Percentiles rank a stretch among this genome's conserved stretches.
Evolutionary conservation across 2,888 invertebrate genomes (phyloP).

Genomic region (Pandemis heparana): DNA sequence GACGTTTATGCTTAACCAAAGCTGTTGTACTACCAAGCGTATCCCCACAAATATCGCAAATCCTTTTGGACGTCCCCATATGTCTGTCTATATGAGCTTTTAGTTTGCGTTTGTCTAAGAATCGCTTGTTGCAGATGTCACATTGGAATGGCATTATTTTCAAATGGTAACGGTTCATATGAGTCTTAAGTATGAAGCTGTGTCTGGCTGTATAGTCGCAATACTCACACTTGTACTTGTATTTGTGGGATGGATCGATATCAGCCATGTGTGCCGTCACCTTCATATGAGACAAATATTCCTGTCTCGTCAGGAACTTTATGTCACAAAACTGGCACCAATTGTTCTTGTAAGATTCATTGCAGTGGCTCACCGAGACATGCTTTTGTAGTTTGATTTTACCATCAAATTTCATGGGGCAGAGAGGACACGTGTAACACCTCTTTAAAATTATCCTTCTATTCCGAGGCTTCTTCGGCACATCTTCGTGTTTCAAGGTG

Average conservation of each 20-base stretch:
- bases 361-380: conserved; percentile 17
- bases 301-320: conserved; percentile 18
- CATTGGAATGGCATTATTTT: conserved; percentile 42
- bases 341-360: conserved; percentile 32
- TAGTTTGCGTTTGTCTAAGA: conserved; percentile 36
- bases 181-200: conserved; percentile 42
- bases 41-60: conserved; percentile 37
- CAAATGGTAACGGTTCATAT: conserved; percentile 44
- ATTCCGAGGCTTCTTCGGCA: conserved; percentile 21
- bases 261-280: conserved; percentile 29
- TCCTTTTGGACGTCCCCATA: conserved; percentile 24
- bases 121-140: conserved; percentile 39
- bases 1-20: conserved; percentile 36
- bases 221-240: conserved; percentile 39
- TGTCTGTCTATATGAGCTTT: conserved; percentile 42
- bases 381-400: conserved; percentile 38
- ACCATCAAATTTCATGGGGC: conserved; percentile 30
- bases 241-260: conserved; percentile 24
- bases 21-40: conserved; percentile 34
- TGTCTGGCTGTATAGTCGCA: conserved; percentile 44
- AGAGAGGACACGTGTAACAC: conserved; percentile 32
- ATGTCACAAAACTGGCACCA: conserved; percentile 36
- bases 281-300: conserved; percentile 24
- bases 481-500: conserved; percentile 24
- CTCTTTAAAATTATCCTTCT: conserved; percentile 29